A percentile compares a stretch with the other conserved stretches of the same genome.
Evolutionary conservation across 2,888 invertebrate genomes (phyloP).

Genomic region (Saturnia japonica): DNA sequence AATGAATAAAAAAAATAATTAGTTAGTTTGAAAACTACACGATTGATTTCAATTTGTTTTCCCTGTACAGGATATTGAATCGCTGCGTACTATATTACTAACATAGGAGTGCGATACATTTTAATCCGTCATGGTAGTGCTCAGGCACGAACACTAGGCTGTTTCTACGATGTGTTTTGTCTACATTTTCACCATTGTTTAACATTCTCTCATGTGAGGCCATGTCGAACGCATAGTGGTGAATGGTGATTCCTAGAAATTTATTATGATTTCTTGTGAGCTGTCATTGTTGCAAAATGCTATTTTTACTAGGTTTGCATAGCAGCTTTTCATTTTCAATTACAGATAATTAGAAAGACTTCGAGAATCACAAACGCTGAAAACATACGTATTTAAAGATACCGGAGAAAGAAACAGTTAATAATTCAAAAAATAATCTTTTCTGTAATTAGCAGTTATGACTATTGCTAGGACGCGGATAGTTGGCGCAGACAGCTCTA

Average conservation of each 20-base stretch:
- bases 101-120: neutral
- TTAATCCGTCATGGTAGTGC: neutral
- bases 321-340: too few relatives aligned
- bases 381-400: neutral
- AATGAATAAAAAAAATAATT: too few relatives aligned
- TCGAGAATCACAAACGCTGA: neutral
- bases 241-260: neutral
- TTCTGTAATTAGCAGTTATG: neutral
- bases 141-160: slow-evolving; percentile 6
- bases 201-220: slow-evolving; percentile 14
- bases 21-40: neutral
- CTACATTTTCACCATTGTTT: slow-evolving; percentile 10
- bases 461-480: neutral
- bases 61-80: neutral
- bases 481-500: neutral
- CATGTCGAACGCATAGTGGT: neutral
- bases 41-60: neutral
- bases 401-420: too few relatives aligned
- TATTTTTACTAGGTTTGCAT: neutral
- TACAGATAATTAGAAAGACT: too few relatives aligned
- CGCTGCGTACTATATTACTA: neutral
- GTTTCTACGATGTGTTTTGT: slow-evolving; percentile 11
- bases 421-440: neutral
- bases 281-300: neutral
- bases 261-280: neutral